Base-by-base conservation (phyloP, 2,797 vertebrate species). In the Pelodytes ibericus region DNA sequence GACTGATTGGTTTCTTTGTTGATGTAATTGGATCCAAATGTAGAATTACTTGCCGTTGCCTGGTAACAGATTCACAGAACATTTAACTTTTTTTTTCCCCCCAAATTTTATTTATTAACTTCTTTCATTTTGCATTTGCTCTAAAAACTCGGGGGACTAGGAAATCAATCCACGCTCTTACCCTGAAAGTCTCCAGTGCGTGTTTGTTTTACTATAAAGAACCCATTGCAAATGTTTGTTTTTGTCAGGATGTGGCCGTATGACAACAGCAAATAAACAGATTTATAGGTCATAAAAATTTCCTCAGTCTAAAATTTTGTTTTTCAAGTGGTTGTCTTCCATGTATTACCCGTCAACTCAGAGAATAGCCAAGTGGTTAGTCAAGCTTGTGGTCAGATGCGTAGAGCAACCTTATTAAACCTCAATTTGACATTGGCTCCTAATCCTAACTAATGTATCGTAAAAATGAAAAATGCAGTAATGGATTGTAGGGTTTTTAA, bases 1-100 rank as follows among this genome's bases (percentile, higher is more conserved):
- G 53, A 63, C 31, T 59, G 72, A 29, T 56, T 69, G 47, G 66
- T 69, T 69, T 53, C 25, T n/a, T 69, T 69, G 66, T 36, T 67
- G 22, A 49, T 29, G 31, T 67, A 29, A 74, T 60, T 67, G 20
- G 33, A 65, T 36, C 58, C 49, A 74, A 74, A 58, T 65, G 72
- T 25, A 74, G 3, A 57, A 47, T 53, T 31, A 31, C 6, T 49
- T 66, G 63, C 41, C 47, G 53, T 67, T 53, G 53, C 29, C 31
- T 56, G 58, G 66, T 62, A 66, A 74, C 49, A 59, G 39, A 44
- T 58, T 47, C 24, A 57, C 61, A 74, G 31, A 8, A 27, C 31
- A 74, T 30, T 56, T 65, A 27, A 24, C 41, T 13, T 44, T 44
- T 44, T 10, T 13, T 13, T 44, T 13, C 18, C 18, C 33, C 13